phyloP scores from a whole-genome alignment of 2,888 invertebrate genomes.

The Aleiodes testaceus region DNA sequence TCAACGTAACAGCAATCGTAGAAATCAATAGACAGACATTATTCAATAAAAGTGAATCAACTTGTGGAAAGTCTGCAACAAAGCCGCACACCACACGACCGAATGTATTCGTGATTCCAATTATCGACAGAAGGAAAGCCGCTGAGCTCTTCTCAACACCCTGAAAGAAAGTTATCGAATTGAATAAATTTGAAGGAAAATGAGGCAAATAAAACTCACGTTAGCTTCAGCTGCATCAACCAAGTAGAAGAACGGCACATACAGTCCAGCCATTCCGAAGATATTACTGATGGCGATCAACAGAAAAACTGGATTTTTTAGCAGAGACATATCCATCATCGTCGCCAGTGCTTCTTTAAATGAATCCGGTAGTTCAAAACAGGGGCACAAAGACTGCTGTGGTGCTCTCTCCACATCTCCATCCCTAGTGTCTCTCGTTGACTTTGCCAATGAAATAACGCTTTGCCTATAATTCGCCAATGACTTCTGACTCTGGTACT shows the following conservation, averaged over 20 bases:
- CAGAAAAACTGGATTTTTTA: slow-evolving; percentile 92
- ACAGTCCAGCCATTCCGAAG: slow-evolving; percentile 97
- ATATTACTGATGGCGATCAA: slow-evolving; percentile 94
- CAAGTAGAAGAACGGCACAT: slow-evolving; percentile 96
- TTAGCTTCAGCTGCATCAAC: slow-evolving; percentile 85
- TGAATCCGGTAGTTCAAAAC: slow-evolving; percentile 84
- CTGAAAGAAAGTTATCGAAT: slow-evolving; percentile 72
- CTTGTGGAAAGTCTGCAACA: slow-evolving; percentile 92
- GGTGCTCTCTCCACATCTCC: slow-evolving; percentile 78
- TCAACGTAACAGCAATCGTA: slow-evolving; percentile 87
- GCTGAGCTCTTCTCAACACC: slow-evolving; percentile 83
- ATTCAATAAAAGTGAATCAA: slow-evolving; percentile 93
- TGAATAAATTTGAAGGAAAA: no score
- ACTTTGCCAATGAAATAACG: slow-evolving; percentile 88
- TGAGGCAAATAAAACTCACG: slow-evolving; percentile 74
- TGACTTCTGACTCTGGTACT: slow-evolving; percentile 94
- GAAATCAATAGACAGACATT: slow-evolving; percentile 93
- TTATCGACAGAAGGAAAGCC: slow-evolving; percentile 85
- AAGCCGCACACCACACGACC: slow-evolving; percentile 93
- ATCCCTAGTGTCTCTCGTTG: slow-evolving; percentile 78
- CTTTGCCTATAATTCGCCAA: slow-evolving; percentile 93
- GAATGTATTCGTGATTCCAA: slow-evolving; percentile 95
- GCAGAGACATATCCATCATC: slow-evolving; percentile 92
- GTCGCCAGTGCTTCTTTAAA: slow-evolving; percentile 88
- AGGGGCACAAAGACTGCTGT: slow-evolving; percentile 86